phyloP scores from a whole-genome alignment of 2,888 invertebrate genomes.

The Melikaiella ostensackeni region DNA sequence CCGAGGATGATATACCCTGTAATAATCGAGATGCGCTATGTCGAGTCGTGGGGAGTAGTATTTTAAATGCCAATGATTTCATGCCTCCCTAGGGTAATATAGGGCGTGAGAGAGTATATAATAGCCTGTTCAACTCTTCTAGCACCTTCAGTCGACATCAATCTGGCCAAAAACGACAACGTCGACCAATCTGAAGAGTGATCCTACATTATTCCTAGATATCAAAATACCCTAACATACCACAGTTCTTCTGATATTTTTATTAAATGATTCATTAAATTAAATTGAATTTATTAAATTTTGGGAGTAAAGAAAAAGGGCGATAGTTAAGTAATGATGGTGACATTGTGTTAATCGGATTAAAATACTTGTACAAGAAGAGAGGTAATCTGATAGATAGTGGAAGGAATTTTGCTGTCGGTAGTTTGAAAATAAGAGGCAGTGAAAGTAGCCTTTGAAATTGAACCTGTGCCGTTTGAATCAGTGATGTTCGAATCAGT shows the following conservation, averaged over 20 bases:
- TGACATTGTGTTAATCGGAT: constrained; percentile 46
- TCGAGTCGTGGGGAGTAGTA: constrained; percentile 61
- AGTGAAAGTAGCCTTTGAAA: constrained; percentile 64
- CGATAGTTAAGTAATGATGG: constrained; percentile 11
- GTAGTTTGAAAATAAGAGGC: constrained; percentile 50
- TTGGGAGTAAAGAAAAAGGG: constrained; percentile 38
- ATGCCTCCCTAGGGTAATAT: constrained; percentile 68
- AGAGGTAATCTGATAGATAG: constrained; percentile 47
- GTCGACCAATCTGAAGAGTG: background rate
- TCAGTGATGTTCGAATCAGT: constrained; percentile 51
- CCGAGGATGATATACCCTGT: constrained; percentile 40
- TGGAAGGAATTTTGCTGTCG: constrained; percentile 50
- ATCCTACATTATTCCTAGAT: background rate
- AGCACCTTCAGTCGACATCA: constrained; percentile 60
- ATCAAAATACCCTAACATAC: background rate
- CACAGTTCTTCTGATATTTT: background rate
- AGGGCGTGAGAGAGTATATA: constrained; percentile 64
- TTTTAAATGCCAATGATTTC: constrained; percentile 76
- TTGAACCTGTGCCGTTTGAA: constrained; percentile 46
- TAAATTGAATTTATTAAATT: background rate
- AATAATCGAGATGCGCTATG: constrained; percentile 41
- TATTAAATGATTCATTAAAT: background rate
- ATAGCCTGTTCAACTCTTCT: constrained; percentile 59
- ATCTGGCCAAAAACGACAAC: constrained; percentile 45
- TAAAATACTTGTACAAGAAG: constrained; percentile 48